Conservation (phyloP, 2,113 vertebrate genomes). For the Tychaedon coryphoeus region DNA sequence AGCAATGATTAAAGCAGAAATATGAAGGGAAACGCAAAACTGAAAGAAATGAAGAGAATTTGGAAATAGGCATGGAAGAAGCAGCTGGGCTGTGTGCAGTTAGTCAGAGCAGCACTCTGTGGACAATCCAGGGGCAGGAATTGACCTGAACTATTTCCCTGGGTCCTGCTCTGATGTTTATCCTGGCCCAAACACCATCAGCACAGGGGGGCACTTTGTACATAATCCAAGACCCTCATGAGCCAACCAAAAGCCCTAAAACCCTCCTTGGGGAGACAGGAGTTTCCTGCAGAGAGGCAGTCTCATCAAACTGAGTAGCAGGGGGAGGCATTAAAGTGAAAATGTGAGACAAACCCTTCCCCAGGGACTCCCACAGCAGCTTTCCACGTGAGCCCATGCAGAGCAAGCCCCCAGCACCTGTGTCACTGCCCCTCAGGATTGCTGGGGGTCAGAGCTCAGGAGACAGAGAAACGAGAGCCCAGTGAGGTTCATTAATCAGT, state of each 20-base stretch:
- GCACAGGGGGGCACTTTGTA: accelerated
- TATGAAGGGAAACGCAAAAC: neutral
- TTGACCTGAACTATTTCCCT: accelerated
- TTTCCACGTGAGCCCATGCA: neutral
- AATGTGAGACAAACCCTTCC: neutral
- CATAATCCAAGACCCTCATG: accelerated
- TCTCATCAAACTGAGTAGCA: neutral
- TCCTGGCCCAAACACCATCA: neutral
- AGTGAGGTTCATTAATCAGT: neutral
- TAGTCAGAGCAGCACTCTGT: neutral
- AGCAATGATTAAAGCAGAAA: neutral
- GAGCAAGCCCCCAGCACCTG: neutral
- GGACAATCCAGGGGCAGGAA: accelerated
- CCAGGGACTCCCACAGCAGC: neutral
- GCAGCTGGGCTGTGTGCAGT: neutral
- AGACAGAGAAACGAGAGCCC: neutral
- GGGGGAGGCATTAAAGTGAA: neutral
- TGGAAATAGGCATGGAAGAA: neutral
- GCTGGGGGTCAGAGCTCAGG: neutral
- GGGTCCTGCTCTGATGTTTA: accelerated
- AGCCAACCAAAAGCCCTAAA: neutral
- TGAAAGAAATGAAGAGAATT: neutral
- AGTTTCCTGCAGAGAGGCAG: neutral
- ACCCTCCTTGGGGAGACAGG: neutral
- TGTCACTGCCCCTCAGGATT: neutral